Evolutionary conservation across 2,888 invertebrate genomes (phyloP).

Genomic region (Yponomeuta sedellus): DNA sequence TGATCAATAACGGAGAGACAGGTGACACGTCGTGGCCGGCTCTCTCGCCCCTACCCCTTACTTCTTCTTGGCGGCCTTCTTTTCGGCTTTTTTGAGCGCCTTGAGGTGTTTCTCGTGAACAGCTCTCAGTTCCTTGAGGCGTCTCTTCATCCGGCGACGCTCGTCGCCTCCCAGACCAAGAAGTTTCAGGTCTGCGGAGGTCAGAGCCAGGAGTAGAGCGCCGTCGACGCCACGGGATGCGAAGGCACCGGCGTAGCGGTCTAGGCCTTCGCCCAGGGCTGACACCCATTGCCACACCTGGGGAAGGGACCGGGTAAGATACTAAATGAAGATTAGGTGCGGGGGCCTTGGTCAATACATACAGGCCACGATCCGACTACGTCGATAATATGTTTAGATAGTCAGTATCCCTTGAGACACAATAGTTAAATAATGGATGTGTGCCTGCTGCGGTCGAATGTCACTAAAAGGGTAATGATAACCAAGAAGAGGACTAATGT

Average conservation of each 20-base stretch:
- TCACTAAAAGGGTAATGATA: too few species aligned
- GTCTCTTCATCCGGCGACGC: constrained; percentile 85
- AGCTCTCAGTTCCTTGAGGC: constrained; percentile 88
- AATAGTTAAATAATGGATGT: too few species aligned
- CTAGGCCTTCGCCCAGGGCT: constrained; percentile 88
- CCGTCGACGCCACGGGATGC: constrained; percentile 94
- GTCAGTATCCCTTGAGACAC: too few species aligned
- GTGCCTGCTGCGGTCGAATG: too few species aligned
- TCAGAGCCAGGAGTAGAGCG: constrained; percentile 87
- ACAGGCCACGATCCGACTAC: too few species aligned
- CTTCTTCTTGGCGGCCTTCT: constrained; percentile 84
- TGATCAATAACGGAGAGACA: neutral
- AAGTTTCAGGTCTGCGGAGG: constrained; percentile 94
- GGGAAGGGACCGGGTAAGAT: neutral
- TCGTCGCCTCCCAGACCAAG: constrained; percentile 89
- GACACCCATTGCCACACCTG: constrained; percentile 95
- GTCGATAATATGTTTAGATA: too few species aligned
- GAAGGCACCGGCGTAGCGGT: constrained; percentile 91
- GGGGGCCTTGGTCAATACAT: too few species aligned
- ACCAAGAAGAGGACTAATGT: too few species aligned
- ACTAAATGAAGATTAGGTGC: too few species aligned
- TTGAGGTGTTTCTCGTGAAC: constrained; percentile 92
- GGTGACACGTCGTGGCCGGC: neutral
- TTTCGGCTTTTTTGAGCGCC: constrained; percentile 90
- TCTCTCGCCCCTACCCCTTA: neutral